Evolutionary conservation across 2,888 invertebrate species (phyloP), one percentile per base, ranked within the genome.

Genomic region (Syritta pipiens): DNA sequence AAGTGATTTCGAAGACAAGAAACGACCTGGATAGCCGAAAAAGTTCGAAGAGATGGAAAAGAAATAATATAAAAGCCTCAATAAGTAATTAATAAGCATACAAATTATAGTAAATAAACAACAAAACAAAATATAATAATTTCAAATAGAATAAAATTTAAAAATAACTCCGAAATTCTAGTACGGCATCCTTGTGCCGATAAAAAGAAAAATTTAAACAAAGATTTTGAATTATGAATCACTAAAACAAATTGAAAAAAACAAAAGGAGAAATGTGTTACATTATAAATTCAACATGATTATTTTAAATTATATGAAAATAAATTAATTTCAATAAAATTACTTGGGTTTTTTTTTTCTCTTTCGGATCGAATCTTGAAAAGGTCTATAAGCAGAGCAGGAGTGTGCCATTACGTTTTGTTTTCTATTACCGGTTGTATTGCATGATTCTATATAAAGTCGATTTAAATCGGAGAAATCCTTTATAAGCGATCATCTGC

Each of bases 51-150:
- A 65, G 48, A 49, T 17, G 32, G 30, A 69, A 49, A 22, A 6
- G 35, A 37, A 67, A 22, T 22, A 67, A 59, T 30, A 32, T 30
- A 69, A 55, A 17, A 28, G 59, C 59, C 51, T 59, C 59, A 69
- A 51, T 59, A 59, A 59, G 48, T 59, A 68, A 42, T 51, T 35
- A 57, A 48, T 67, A 68, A 75, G 60, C 35, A 46, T 49, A 81
- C 49, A 81, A 81, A 82, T 68, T 63, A 65, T 60, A 81, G 24
- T n/a, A n/a, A n/a, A n/a, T n/a, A n/a, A n/a, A n/a, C n/a, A n/a
- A 24, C 35, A 46, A 42, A 68, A 32, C 51, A 49, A 40, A 48
- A 37, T 48, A 30, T 51, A 59, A 65, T 44, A 69, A 72, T 32
- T 77, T 59, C 57, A 55, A 59, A 77, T 37, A 51, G 35, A 63